Evolutionary conservation across 2,888 invertebrate species (phyloP).

Genomic region (Kryphioiulus occultus): DNA sequence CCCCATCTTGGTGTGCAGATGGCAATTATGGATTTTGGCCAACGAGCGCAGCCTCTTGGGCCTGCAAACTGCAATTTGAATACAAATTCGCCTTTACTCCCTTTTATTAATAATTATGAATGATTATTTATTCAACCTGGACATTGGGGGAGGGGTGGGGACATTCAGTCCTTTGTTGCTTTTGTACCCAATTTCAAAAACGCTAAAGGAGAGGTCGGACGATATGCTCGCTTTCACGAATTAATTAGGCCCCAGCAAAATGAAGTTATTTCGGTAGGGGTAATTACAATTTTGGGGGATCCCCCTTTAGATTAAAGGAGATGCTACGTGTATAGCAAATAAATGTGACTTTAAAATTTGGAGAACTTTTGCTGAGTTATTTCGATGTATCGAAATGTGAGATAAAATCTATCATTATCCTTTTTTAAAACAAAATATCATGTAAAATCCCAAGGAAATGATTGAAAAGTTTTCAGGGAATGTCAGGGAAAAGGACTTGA

Average conservation of each 20-base stretch:
- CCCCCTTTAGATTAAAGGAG: background rate
- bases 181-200: background rate
- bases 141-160: background rate
- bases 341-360: background rate
- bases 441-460: too few relatives aligned
- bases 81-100: slow-evolving; percentile 38
- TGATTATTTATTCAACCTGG: slow-evolving; percentile 38
- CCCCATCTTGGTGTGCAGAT: slow-evolving; percentile 32
- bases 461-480: too few relatives aligned
- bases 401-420: too few relatives aligned
- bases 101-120: slow-evolving; percentile 40
- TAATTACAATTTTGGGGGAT: background rate
- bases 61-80: slow-evolving; percentile 36
- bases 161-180: background rate
- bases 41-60: slow-evolving; percentile 24
- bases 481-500: too few relatives aligned
- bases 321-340: background rate
- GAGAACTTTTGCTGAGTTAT: too few relatives aligned
- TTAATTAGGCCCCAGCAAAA: background rate
- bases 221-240: slow-evolving; percentile 9
- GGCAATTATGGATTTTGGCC: slow-evolving; percentile 47
- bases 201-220: background rate
- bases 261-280: background rate
- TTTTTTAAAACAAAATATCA: too few relatives aligned
- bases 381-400: too few relatives aligned